Evolutionary conservation across 2,797 vertebrate genomes (phyloP).

Genomic region (Trachops cirrhosus): DNA sequence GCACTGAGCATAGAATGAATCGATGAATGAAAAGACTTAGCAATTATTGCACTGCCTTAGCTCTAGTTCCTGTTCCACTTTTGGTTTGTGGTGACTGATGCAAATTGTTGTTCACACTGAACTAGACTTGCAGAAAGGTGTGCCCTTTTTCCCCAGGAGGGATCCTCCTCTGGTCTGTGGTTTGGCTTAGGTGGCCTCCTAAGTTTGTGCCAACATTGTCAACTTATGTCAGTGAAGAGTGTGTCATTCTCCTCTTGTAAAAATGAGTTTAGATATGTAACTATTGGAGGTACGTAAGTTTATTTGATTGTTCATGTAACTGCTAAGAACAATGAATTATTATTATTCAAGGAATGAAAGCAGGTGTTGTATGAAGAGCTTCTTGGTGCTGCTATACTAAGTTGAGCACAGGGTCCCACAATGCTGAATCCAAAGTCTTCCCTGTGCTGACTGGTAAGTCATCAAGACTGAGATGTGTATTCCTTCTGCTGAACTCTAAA

Average conservation of each 20-base stretch:
- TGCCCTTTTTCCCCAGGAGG: background rate
- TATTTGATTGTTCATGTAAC: background rate
- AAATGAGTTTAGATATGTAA: conserved; percentile 35
- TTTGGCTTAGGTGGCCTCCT: background rate
- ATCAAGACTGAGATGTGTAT: background rate
- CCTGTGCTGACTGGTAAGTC: background rate
- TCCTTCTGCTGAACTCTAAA: background rate
- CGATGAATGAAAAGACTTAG: background rate
- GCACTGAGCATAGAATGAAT: background rate
- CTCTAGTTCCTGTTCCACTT: background rate
- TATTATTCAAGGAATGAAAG: background rate
- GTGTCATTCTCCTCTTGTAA: conserved; percentile 17
- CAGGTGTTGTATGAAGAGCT: background rate
- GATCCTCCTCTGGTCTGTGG: background rate
- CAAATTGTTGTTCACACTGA: background rate
- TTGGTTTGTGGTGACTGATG: background rate
- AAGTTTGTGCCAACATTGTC: conserved; percentile 1
- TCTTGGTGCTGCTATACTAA: background rate
- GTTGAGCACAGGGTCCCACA: background rate
- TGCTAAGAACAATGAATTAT: background rate
- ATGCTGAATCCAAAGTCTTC: background rate
- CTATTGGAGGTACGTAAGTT: background rate
- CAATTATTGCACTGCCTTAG: background rate
- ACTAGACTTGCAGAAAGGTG: background rate
- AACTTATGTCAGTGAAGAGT: background rate